These are phyloP conservation scores for Eristalis pertinax DNA, from an alignment of 2,888 invertebrate genomes.

Conservation along the genomic window DNA sequence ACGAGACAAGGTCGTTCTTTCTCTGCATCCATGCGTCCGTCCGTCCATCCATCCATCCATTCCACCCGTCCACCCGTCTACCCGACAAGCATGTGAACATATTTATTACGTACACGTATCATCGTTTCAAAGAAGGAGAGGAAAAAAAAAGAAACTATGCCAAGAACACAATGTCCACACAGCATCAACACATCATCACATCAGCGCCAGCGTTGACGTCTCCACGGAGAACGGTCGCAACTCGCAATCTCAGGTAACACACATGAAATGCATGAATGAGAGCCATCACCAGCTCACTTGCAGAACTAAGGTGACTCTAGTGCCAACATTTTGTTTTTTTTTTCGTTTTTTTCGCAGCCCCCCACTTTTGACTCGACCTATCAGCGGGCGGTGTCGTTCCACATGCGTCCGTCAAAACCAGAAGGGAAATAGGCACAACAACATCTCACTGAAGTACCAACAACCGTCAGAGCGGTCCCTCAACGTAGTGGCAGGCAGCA, in stretches of 20 bases:
- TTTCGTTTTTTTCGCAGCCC: neutral
- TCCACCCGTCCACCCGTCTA: neutral
- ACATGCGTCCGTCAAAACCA: constrained; percentile 59
- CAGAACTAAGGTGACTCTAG: neutral
- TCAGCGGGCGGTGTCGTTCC: constrained; percentile 15
- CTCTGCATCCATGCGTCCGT: constrained; percentile 14
- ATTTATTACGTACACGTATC: constrained; percentile 10
- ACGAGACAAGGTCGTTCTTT: constrained; percentile 66
- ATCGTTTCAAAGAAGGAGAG: constrained; percentile 23
- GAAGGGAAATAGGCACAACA: constrained; percentile 58
- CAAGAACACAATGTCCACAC: constrained; percentile 65
- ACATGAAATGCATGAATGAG: constrained; percentile 5
- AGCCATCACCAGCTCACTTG: neutral
- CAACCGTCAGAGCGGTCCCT: neutral
- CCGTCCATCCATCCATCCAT: too few relatives aligned
- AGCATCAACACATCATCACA: constrained; percentile 41
- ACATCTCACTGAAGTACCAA: constrained; percentile 45
- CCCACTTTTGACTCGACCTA: neutral
- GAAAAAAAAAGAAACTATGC: constrained; percentile 48
- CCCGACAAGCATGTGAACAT: neutral
- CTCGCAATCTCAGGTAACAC: constrained; percentile 4
- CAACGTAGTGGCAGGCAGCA: neutral
- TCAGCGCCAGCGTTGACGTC: constrained; percentile 3
- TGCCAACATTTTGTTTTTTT: neutral
- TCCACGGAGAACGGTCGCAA: neutral